These are phyloP conservation scores for Cossypha dichroa DNA, from an alignment of 2,797 vertebrate species.

Conservation along the genomic window DNA sequence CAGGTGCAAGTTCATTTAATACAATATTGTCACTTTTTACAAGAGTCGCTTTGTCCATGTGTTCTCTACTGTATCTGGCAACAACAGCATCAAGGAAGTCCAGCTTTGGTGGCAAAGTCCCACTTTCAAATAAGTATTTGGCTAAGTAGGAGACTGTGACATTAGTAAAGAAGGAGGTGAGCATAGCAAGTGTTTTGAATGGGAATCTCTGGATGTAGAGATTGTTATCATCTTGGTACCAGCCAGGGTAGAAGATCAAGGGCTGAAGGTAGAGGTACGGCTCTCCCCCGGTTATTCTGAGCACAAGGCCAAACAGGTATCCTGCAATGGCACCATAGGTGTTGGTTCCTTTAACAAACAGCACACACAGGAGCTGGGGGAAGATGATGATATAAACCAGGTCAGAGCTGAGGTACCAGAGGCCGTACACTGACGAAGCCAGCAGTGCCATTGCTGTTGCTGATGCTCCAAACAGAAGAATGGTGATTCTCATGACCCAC, in stretches of 20 bases:
- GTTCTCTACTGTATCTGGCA: conserved; percentile 91
- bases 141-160: conserved; percentile 88
- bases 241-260: conserved; percentile 93
- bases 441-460: conserved; percentile 95
- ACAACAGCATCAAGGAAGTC: conserved; percentile 94
- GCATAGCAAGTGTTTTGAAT: conserved; percentile 93
- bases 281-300: conserved; percentile 93
- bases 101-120: conserved; percentile 89
- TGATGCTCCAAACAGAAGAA: conserved; percentile 91
- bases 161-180: conserved; percentile 89
- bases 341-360: conserved; percentile 95
- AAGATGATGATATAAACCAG: conserved; percentile 98
- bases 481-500: conserved; percentile 95
- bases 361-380: conserved; percentile 93
- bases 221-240: conserved; percentile 79
- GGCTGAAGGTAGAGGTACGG: conserved; percentile 91
- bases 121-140: conserved; percentile 96
- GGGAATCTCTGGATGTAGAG: conserved; percentile 90
- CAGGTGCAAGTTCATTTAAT: conserved; percentile 89
- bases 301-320: conserved; percentile 89
- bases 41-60: conserved; percentile 96
- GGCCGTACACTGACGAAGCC: conserved; percentile 91
- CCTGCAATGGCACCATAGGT: conserved; percentile 93
- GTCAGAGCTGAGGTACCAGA: conserved; percentile 98
- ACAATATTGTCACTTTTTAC: conserved; percentile 93